A percentile compares a stretch with the other conserved stretches of the same genome.
Evolutionary conservation across 2,113 vertebrate species (phyloP).

Genomic region (Barnardius zonarius): DNA sequence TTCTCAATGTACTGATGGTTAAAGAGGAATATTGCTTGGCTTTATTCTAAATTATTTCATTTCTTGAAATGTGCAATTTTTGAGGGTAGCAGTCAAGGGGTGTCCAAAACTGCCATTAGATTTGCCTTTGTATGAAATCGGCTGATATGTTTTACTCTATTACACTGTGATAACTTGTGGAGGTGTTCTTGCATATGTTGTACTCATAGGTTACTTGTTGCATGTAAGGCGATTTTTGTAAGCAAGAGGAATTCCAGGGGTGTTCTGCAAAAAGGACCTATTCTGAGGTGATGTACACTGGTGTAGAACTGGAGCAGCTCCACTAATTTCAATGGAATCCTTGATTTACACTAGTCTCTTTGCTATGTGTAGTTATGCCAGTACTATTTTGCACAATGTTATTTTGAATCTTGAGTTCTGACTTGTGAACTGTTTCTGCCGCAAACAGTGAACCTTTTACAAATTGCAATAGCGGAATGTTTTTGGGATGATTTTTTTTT

Average conservation of each 20-base stretch:
- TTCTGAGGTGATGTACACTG: constrained; percentile 39
- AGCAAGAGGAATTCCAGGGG: constrained; percentile 29
- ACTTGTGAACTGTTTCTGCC: constrained; percentile 53
- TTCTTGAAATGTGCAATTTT: constrained; percentile 64
- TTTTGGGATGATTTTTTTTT: not conserved
- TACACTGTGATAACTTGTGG: constrained; percentile 62
- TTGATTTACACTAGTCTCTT: constrained; percentile 50
- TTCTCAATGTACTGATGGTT: not conserved
- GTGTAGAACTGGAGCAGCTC: constrained; percentile 59
- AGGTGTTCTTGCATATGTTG: constrained; percentile 34
- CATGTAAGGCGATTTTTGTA: constrained; percentile 33
- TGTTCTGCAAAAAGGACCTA: constrained; percentile 22
- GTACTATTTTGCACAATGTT: constrained; percentile 65
- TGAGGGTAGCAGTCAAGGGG: constrained; percentile 19
- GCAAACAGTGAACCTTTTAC: constrained; percentile 38
- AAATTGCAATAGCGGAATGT: constrained; percentile 45
- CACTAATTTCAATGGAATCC: constrained; percentile 51
- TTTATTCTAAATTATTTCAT: constrained; percentile 23
- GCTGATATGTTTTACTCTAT: constrained; percentile 49
- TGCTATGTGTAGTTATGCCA: constrained; percentile 59
- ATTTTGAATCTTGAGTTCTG: constrained; percentile 44
- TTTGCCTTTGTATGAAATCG: constrained; percentile 50
- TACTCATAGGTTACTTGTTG: constrained; percentile 48
- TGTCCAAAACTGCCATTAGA: constrained; percentile 25
- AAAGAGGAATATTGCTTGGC: not conserved